These are phyloP conservation scores for Lottia gigantea DNA, from an alignment of 2,888 invertebrate species.

Conservation along the genomic window DNA sequence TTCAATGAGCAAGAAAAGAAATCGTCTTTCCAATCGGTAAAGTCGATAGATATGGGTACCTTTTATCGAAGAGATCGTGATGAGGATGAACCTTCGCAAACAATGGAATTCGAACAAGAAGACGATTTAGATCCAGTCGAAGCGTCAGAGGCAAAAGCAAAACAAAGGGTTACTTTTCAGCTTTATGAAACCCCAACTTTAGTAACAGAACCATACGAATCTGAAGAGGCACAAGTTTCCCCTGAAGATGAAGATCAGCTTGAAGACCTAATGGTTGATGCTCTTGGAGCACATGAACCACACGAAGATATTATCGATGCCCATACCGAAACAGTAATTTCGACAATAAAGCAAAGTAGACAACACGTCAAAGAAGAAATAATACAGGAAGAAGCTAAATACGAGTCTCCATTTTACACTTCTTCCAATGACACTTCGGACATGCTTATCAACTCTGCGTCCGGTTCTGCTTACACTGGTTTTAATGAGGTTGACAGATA, in stretches of 20 bases:
- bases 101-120: conserved; percentile 20
- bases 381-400: conserved; percentile 33
- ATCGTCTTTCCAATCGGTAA: conserved; percentile 34
- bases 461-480: conserved; percentile 23
- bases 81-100: conserved; percentile 8
- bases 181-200: conserved; percentile 15
- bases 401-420: background rate
- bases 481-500: conserved; percentile 21
- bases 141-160: conserved; percentile 18
- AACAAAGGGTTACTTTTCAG: conserved; percentile 30
- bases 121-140: conserved; percentile 23
- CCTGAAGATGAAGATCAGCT: background rate
- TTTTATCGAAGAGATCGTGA: conserved; percentile 48
- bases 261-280: conserved; percentile 10
- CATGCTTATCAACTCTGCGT: background rate
- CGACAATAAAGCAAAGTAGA: conserved; percentile 46
- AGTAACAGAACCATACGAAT: conserved; percentile 2
- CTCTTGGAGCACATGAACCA: conserved; percentile 44
- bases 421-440: background rate
- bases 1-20: conserved; percentile 50
- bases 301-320: conserved; percentile 58
- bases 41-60: conserved; percentile 56
- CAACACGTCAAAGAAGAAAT: conserved; percentile 42
- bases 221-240: conserved; percentile 11
- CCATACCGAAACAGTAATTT: conserved; percentile 59